Base-by-base conservation (phyloP, 2,113 vertebrate genomes). In the Cyanistes caeruleus region DNA sequence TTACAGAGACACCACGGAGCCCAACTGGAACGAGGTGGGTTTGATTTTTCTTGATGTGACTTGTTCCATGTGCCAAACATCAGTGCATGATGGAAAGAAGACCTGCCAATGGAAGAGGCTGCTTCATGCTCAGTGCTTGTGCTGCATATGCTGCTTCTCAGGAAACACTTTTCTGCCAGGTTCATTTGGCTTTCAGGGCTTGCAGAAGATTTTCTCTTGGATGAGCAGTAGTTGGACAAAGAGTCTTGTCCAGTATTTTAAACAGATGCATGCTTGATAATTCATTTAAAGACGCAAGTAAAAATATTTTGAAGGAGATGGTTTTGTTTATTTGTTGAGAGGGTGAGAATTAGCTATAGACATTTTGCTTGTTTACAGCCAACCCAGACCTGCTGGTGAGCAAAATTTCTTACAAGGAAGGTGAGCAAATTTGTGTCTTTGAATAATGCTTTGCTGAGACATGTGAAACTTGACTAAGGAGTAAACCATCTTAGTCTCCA, bases 11-110 rank as follows among this genome's bases (percentile, higher is more conserved):
- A 99, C 99, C 0, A 98, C 98, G 0, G 99, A 99, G 94, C 99
- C 99, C 64, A 99, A 98, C 97, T 99, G 99, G 99, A 99, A 99
- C 0, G 99, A 99, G 99, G 99, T 99, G 67, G 97, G 98, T 69
- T 58, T 64, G 41, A 21, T 25, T 23, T 49, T 77, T 69, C 58
- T 62, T 21, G 4, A 8, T 27, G 22, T 14, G 37, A 9, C 15
- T 83, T 62, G 17, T 63, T 79, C 44, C 12, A 1, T 16, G 33
- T 88, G 33, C 39, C 30, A 46, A 35, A 73, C 20, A 13, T 67
- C 28, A 82, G 3, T 0, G 0, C 16, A 15, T 0, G 4, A 27
- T 41, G 84, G 64, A 28, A 28, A 78, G 88, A 48, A 75, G 33
- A 51, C 37, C 56, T 4, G 2, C 44, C 83, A 63, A 3, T 43